Conservation (phyloP, 1,140 invertebrate species). For the Diorhabda sublineata region DNA sequence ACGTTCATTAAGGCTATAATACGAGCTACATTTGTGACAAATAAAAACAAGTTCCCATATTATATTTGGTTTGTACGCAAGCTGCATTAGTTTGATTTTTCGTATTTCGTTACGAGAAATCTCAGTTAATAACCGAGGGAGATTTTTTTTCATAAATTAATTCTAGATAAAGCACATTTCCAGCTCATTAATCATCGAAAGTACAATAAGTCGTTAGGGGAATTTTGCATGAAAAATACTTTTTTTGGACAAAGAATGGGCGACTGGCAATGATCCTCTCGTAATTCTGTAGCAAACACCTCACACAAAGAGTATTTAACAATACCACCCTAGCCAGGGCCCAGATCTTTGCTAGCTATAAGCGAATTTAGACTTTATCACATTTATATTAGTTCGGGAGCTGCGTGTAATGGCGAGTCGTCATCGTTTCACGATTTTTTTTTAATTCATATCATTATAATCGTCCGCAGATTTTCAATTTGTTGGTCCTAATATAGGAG, state of each 20-base stretch:
- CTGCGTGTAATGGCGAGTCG: too few species aligned
- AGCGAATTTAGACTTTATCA: constrained; percentile 16
- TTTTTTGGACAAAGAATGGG: constrained; percentile 26
- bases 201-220: constrained; percentile 37
- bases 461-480: too few species aligned
- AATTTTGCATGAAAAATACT: constrained; percentile 36
- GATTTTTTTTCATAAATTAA: constrained; percentile 24
- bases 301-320: constrained; percentile 23
- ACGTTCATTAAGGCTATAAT: too few species aligned
- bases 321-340: constrained; percentile 21
- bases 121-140: constrained; percentile 6
- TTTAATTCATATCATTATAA: too few species aligned
- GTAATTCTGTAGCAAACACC: constrained; percentile 27
- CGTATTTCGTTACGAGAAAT: background rate
- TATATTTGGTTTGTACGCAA: background rate
- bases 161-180: constrained; percentile 25
- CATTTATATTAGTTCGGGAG: background rate
- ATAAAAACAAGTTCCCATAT: background rate
- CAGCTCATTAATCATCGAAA: constrained; percentile 35
- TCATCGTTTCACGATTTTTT: too few species aligned
- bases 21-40: background rate
- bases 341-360: background rate
- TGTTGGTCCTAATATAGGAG: too few species aligned
- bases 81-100: constrained; percentile 2
- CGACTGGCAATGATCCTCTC: constrained; percentile 10